phyloP scores from a whole-genome alignment of 2,113 vertebrate species.

The Lethenteron camtschaticum region DNA sequence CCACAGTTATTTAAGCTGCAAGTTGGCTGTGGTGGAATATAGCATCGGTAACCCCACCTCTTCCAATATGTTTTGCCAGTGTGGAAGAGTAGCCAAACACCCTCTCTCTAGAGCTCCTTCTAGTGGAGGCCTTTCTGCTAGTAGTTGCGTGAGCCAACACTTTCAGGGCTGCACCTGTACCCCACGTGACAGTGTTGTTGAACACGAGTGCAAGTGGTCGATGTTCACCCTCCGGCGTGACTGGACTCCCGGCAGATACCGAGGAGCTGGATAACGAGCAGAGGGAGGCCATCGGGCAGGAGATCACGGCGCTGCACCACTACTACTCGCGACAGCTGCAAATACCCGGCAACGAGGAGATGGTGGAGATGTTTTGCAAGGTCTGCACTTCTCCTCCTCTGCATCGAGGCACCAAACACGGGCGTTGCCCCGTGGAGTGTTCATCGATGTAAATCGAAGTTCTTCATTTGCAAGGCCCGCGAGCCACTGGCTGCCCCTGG shows the following conservation, averaged over 20 bases:
- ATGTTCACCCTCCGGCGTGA: slow-evolving; percentile 4
- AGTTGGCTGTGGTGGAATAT: too few relatives aligned
- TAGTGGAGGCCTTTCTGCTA: slow-evolving; percentile 13
- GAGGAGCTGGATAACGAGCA: slow-evolving; percentile 73
- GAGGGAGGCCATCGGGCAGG: slow-evolving; percentile 43
- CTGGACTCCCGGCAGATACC: slow-evolving; percentile 32
- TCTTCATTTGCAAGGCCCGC: too few relatives aligned
- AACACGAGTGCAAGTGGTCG: not conserved
- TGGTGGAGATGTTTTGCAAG: slow-evolving; percentile 64
- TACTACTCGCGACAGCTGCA: slow-evolving; percentile 83
- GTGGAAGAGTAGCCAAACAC: slow-evolving; percentile 14
- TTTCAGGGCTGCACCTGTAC: not conserved
- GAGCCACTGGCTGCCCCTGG: not conserved
- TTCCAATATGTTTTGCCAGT: slow-evolving; percentile 9
- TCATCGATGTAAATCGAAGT: too few relatives aligned
- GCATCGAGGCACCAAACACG: too few relatives aligned
- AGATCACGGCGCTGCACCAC: slow-evolving; percentile 53
- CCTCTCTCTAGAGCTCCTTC: slow-evolving; percentile 11
- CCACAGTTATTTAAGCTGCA: too few relatives aligned
- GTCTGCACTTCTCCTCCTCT: slow-evolving; percentile 18
- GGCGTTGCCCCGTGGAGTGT: too few relatives aligned
- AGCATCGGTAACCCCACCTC: too few relatives aligned
- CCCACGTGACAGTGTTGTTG: slow-evolving; percentile 8
- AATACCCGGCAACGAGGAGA: slow-evolving; percentile 34
- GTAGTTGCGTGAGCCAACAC: slow-evolving; percentile 11